Base-by-base conservation (phyloP, 2,113 vertebrate genomes). In the Bos taurus region DNA sequence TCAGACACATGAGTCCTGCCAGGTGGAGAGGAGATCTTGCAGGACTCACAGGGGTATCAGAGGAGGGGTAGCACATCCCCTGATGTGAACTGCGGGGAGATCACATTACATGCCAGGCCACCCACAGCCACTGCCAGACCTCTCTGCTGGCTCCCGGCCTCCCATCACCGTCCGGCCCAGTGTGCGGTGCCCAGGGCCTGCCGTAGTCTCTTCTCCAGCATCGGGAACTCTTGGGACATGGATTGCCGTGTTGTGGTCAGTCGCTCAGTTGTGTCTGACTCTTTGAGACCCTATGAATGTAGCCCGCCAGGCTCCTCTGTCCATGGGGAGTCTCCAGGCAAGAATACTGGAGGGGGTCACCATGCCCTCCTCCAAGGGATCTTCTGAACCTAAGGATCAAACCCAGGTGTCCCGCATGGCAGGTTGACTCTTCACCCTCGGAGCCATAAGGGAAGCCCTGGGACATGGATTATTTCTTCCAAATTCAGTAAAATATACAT, bases 401-500 rank as follows among this genome's bases (percentile, higher is more conserved):
- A 40, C n/a, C 5, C 10, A 0, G 67, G 67, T 71, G 19, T 71
- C 67, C 19, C 0, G 5, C 8, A 23, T 40, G 21, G 19, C 19
- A 13, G 19, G 19, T 0, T 0, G 67, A 23, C 67, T 71, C 19
- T 71, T 71, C 19, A 23, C 19, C n/a, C 67, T 71, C 2, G 19
- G n/a, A 71, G 1, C 67, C n/a, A 71, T 21, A 6, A 40, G 23
- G 0, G 23, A 77, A 26, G 36, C 23, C 71, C 40, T 77, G 71
- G 12, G 12, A 77, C 23, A 7, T 43, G 40, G 36, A 43, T 43
- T 43, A 40, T 43, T 26, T 77, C 40, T 77, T 43, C 71, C 23
- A 26, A 77, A 15, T 77, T 77, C 36, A 77, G 12, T 7, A 77
- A 43, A 77, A 77, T 26, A 77, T 23, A 26, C 71, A 26, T 26